Evolutionary conservation across 2,888 invertebrate genomes (phyloP), one percentile per base, ranked within the genome.

Genomic region (Drosophila prolongata): DNA sequence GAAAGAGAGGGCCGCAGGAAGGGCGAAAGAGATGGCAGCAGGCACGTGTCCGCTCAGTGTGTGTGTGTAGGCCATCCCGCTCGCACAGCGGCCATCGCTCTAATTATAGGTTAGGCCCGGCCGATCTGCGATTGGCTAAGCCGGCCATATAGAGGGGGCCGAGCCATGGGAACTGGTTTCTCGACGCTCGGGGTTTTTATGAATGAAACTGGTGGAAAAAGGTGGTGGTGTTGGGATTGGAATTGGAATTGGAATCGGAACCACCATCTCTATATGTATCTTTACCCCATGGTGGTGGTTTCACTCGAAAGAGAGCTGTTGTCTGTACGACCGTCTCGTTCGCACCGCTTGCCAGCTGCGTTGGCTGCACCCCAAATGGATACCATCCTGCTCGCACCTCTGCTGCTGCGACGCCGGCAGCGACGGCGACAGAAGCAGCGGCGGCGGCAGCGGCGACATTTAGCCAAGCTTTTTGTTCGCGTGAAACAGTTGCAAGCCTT

Each of bases 401-500:
- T 19, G 60, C 34, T 6, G 9, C 16, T 9, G 52, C 56, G 10
- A 13, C 38, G 9, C 19, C 47, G 37, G 8, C 49, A 6, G 30
- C 11, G 35, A 38, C 46, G 65, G 50, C 68, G 68, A 40, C 61
- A 1, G 57, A 64, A 67, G 53, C 37, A 50, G 35, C 47, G 72
- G 57, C 50, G 75, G 68, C 70, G 66, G 59, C 76, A 74, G 61
- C 71, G 80, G 76, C 78, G 81, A 78, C 75, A 71, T 66, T 61
- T 75, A 75, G 72, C 62, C 87, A 85, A 91, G 91, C 90, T 91
- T 90, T 90, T 90, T 90, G 89, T 89, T 83, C 81, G 82, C 80
- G 76, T 79, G 88, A 90, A 91, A 90, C 91, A 90, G 90, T 90
- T 90, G 90, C 90, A 89, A 91, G 90, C 87, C 90, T 90, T 90